These are phyloP conservation scores for Caranx melampygus DNA, from an alignment of 2,113 vertebrate species.

Conservation along the genomic window DNA sequence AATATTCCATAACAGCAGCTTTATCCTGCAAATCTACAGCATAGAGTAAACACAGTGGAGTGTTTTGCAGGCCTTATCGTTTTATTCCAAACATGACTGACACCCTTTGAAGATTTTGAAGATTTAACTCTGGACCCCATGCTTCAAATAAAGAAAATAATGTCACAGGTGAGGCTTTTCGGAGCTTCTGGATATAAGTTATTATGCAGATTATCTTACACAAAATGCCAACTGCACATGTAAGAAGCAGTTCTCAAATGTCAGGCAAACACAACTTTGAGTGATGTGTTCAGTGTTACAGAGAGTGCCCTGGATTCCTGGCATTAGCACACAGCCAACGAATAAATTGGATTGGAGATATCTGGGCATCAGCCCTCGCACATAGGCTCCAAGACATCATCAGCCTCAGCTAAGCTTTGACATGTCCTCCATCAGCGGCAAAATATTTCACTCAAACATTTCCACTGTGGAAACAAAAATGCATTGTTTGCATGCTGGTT, in stretches of 20 bases:
- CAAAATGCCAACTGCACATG: conserved; percentile 57
- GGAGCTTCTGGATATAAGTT: conserved; percentile 16
- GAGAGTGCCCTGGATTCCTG: conserved; percentile 47
- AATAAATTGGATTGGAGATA: conserved; percentile 32
- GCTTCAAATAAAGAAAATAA: conserved; percentile 18
- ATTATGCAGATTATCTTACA: conserved; percentile 47
- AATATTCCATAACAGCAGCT: background rate
- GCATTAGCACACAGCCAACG: conserved; percentile 36
- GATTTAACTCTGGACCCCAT: background rate
- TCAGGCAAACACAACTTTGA: conserved; percentile 63
- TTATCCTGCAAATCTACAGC: background rate
- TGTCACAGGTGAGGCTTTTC: conserved; percentile 1
- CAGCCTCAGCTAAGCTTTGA: conserved; percentile 35
- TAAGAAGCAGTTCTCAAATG: conserved; percentile 56
- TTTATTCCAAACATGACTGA: conserved; percentile 18
- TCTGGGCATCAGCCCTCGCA: conserved; percentile 12
- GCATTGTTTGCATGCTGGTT: conserved; percentile 2
- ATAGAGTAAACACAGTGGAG: background rate
- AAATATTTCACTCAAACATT: conserved; percentile 21
- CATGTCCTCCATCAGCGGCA: conserved; percentile 28
- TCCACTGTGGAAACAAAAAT: conserved; percentile 3
- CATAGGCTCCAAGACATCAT: conserved; percentile 35
- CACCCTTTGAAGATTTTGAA: background rate
- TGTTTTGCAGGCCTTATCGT: background rate
- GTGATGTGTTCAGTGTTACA: conserved; percentile 51